Percentiles rank a stretch among this genome's conserved stretches.
phyloP scores from a whole-genome alignment of 2,797 vertebrate species.

The Lutjanus campechanus region DNA sequence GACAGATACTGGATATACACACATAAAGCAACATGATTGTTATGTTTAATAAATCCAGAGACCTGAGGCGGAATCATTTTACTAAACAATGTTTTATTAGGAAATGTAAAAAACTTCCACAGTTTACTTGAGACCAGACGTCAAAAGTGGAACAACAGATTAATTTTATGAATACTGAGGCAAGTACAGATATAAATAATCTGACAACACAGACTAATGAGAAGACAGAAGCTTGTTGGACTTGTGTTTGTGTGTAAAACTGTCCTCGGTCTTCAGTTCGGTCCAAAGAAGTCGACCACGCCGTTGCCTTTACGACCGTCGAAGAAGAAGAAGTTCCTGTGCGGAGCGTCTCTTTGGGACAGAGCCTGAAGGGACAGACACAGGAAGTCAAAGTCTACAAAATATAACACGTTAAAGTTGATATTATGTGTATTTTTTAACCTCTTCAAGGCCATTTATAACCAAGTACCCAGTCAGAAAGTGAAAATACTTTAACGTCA shows the following conservation, averaged over 20 bases:
- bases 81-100: constrained; percentile 76
- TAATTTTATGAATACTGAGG: not conserved
- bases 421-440: not conserved
- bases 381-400: not conserved
- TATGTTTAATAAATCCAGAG: constrained; percentile 12
- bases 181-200: constrained; percentile 42
- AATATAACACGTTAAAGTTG: not conserved
- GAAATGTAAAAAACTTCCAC: constrained; percentile 73
- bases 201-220: not conserved
- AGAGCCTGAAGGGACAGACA: constrained; percentile 85
- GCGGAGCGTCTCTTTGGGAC: constrained; percentile 93
- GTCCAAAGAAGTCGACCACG: constrained; percentile 91
- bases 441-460: not conserved
- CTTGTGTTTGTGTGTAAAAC: constrained; percentile 4
- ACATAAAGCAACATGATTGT: not conserved
- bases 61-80: constrained; percentile 26
- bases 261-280: constrained; percentile 71
- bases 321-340: constrained; percentile 97
- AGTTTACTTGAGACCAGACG: not conserved
- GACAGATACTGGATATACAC: not conserved
- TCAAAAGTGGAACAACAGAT: not conserved
- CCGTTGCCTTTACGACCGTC: constrained; percentile 92
- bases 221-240: not conserved
- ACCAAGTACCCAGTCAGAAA: not conserved
- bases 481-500: no score